These are phyloP conservation scores for Gerris lacustris DNA, from an alignment of 2,888 invertebrate species.

Conservation along the genomic window DNA sequence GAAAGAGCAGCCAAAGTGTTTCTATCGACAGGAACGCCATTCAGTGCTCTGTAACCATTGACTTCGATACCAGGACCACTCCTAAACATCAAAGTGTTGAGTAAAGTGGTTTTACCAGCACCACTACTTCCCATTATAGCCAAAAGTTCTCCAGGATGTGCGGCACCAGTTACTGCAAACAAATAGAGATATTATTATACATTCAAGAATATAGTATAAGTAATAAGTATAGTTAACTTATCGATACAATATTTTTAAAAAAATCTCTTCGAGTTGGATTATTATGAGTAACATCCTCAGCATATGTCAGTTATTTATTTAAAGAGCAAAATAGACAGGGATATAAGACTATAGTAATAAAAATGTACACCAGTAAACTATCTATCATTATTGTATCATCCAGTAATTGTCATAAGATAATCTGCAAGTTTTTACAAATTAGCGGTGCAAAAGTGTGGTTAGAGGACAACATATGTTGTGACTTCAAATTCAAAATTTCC, in stretches of 20 bases:
- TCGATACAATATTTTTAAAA: neutral
- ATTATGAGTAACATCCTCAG: neutral
- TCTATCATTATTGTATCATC: no score
- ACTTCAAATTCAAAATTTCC: no score
- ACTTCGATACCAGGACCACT: constrained; percentile 54
- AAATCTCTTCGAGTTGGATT: neutral
- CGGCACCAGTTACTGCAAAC: constrained; percentile 60
- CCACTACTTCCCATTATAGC: constrained; percentile 85
- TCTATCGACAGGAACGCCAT: constrained; percentile 62
- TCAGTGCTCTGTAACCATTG: constrained; percentile 48
- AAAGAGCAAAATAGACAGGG: no score
- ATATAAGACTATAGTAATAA: no score
- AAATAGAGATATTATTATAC: neutral
- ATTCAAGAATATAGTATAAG: no score
- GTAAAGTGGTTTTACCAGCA: constrained; percentile 85
- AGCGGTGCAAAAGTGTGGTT: no score
- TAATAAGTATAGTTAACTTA: no score
- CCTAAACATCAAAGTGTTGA: constrained; percentile 77
- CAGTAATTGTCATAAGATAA: no score
- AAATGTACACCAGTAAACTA: no score
- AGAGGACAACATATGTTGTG: no score
- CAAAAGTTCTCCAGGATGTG: constrained; percentile 71
- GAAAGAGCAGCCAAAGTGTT: constrained; percentile 61
- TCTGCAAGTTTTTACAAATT: no score
- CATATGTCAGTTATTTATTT: no score